These are phyloP conservation scores for Neelides sp. DNA, from an alignment of 1,140 invertebrate species.

Conservation along the genomic window DNA sequence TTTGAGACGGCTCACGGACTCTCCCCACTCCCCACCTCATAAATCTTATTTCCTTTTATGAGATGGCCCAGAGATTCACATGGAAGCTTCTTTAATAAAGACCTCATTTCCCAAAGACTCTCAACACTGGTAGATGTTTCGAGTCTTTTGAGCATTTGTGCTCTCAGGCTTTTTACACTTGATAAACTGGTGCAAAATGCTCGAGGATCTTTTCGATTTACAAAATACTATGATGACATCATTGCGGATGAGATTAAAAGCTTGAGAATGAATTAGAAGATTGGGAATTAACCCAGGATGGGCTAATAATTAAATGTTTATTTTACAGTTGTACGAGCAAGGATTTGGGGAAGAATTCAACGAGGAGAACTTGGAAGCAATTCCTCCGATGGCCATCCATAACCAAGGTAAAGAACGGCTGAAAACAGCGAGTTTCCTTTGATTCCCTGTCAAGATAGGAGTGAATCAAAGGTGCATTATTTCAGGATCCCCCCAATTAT, in stretches of 20 bases:
- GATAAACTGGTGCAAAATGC: conserved; percentile 9
- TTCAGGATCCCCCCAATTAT: too few relatives aligned
- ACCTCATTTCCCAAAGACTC: neutral
- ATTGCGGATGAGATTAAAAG: neutral
- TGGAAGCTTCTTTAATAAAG: neutral
- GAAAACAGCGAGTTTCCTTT: too few relatives aligned
- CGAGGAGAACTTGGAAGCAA: too few relatives aligned
- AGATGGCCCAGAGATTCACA: neutral
- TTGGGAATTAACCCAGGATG: too few relatives aligned
- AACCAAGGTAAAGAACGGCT: too few relatives aligned
- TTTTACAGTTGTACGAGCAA: too few relatives aligned
- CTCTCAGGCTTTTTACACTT: conserved; percentile 1
- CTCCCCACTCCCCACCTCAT: neutral
- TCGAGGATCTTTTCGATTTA: conserved; percentile 3
- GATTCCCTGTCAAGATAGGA: too few relatives aligned
- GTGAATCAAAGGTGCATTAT: too few relatives aligned
- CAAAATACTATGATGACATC: neutral
- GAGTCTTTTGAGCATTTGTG: neutral
- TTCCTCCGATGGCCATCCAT: too few relatives aligned
- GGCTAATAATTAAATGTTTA: too few relatives aligned
- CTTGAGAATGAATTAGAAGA: too few relatives aligned
- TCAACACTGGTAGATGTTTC: neutral
- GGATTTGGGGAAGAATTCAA: too few relatives aligned
- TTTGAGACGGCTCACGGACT: neutral
- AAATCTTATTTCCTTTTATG: conserved; percentile 6